phyloP scores from a whole-genome alignment of 2,888 invertebrate genomes.

The Pocota personata region DNA sequence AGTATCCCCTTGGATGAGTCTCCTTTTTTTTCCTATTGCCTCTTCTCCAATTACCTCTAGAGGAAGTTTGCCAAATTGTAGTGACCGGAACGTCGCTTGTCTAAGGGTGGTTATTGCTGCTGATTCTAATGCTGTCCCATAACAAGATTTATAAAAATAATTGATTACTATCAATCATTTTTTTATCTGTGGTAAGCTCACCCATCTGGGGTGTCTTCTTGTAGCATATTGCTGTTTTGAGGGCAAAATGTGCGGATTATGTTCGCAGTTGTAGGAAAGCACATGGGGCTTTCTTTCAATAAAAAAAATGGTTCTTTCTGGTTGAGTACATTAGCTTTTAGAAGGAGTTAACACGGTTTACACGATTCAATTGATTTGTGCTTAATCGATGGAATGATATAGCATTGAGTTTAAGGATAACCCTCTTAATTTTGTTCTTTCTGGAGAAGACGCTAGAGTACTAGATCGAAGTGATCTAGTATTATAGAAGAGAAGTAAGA shows the following conservation, averaged over 20 bases:
- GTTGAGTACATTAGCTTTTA: neutral
- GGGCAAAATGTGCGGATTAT: slow-evolving; percentile 25
- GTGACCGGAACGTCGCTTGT: neutral
- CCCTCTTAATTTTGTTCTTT: no score
- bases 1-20: neutral
- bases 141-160: slow-evolving; percentile 51
- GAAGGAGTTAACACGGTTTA: neutral
- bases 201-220: slow-evolving; percentile 6
- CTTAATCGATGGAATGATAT: neutral
- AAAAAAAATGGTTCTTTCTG: neutral
- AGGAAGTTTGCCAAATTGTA: slow-evolving; percentile 2
- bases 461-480: no score
- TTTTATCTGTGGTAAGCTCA: slow-evolving; percentile 31
- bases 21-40: neutral
- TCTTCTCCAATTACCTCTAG: neutral
- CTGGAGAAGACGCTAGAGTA: no score
- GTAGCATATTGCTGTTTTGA: slow-evolving; percentile 1
- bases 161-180: slow-evolving; percentile 60
- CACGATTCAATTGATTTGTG: neutral
- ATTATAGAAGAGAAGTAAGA: no score
- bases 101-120: neutral
- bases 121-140: slow-evolving; percentile 11
- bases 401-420: neutral
- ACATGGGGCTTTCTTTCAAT: neutral
- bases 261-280: neutral